Evolutionary conservation across 2,888 invertebrate species (phyloP).

Genomic region (Desoria tigrina): DNA sequence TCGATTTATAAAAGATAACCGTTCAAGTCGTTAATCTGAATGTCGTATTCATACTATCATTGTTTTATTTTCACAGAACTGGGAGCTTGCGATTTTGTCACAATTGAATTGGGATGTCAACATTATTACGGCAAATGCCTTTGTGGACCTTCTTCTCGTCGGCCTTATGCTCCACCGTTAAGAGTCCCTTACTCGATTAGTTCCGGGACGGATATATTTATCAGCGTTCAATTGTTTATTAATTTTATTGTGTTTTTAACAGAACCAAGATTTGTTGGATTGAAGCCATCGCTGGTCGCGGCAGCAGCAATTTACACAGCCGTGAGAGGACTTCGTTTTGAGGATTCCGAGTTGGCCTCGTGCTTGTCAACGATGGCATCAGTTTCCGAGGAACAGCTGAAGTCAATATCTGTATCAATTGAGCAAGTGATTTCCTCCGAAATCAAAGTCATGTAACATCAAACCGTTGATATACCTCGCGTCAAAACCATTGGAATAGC

Average conservation of each 20-base stretch:
- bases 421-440: slow-evolving; percentile 53
- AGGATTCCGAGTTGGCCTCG: slow-evolving; percentile 38
- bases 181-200: no score
- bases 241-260: slow-evolving; percentile 7
- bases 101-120: slow-evolving; percentile 78
- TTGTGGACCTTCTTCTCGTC: slow-evolving; percentile 75
- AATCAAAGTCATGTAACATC: slow-evolving; percentile 50
- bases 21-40: no score
- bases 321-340: slow-evolving; percentile 47
- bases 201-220: no score
- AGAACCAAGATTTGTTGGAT: slow-evolving; percentile 53
- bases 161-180: slow-evolving; percentile 77
- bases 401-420: slow-evolving; percentile 46
- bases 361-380: slow-evolving; percentile 46
- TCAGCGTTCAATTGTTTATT: no score
- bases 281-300: slow-evolving; percentile 51
- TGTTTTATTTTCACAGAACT: slow-evolving; percentile 68
- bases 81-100: slow-evolving; percentile 76
- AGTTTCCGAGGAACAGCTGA: slow-evolving; percentile 47
- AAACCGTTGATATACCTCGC: slow-evolving; percentile 46
- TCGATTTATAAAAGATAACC: no score
- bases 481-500: slow-evolving; percentile 25
- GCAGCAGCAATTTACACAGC: slow-evolving; percentile 53
- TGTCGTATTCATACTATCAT: no score
- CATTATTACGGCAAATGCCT: slow-evolving; percentile 77